Base-by-base conservation (phyloP, 2,797 vertebrate species). In the Scarus forsteni region DNA sequence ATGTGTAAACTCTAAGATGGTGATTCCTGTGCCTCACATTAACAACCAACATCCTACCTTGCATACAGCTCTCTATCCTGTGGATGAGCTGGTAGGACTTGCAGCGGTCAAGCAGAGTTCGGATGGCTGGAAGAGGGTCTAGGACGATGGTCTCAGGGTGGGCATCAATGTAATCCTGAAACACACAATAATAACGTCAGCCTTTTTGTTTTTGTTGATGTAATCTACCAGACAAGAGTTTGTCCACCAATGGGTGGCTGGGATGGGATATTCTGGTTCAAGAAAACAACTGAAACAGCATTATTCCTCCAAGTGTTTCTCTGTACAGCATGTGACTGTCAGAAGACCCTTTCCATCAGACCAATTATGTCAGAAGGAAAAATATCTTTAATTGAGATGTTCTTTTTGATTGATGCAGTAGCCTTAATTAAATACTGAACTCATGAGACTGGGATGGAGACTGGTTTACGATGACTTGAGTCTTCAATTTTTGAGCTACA, bases 1-100 rank as follows among this genome's bases (percentile, higher is more conserved):
- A 27, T 27, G 27, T 27, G 27, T 27, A 27, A 27, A 27, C 27
- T 27, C 27, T 39, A 7, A 39, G 38, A 39, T 7, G 9, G 38
- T 39, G 38, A 39, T 39, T 39, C 7, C 38, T 39, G 38, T 39
- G 38, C 38, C 7, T 7, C 7, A 39, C 38, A 10, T 39, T 7
- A 39, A 7, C 38, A 39, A 7, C 7, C 38, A 46, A 71, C 42
- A 46, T 52, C 68, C 75, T 49, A 99, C 98, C 98, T 95, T 97
- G 93, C 96, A 99, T 97, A 87, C 95, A 95, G 63, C 95, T 94
- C 88, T 99, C 98, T 81, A 99, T 96, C 87, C 95, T 95, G 79
- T 97, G 96, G 85, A 99, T 96, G 44, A 99, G 96, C 84, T 97
- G 96, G 0, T 99, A 99, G 72, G 98, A 99, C 83, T 97, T 98